Base-by-base conservation (phyloP, 2,888 invertebrate genomes). In the Tetramorium bicarinatum region DNA sequence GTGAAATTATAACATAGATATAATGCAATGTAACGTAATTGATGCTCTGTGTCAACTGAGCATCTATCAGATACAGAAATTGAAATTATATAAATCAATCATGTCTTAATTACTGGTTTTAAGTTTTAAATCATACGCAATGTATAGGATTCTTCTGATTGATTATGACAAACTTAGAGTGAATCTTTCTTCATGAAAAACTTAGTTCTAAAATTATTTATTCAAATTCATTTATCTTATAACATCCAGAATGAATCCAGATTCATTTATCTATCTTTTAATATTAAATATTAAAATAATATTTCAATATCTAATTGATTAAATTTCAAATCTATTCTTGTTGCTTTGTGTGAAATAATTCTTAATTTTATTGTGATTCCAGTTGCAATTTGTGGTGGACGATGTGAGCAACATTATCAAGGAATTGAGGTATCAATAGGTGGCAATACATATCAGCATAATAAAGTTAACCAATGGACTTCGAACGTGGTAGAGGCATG, bases 381-480 rank as follows among this genome's bases (percentile, higher is more conserved):
- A 99, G 97, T 98, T 98, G 93, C 98, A 98, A 95, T 99, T 99
- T 96, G 97, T 99, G 92, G 99, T 99, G 67, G 99, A 99, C 95
- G 99, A 99, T 96, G 99, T 99, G 88, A 99, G 99, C 95, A 98
- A 98, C 96, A 99, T 99, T 92, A 99, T 99, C 82, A 99, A 99
- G 96, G 99, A 99, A 98, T 99, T 91, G 99, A 99, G 95, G 97
- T 97, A 91, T 98, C 98, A 21, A 99, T 99, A 92, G 99, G 99
- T 77, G 98, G 99, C 75, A 99, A 99, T 94, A 97, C 98, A 29
- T 99, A 99, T 95, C 98, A 98, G 94, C 99, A 99, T 95, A 98
- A 97, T 91, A 99, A 99, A 96, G 99, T 99, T 8, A 99, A 98
- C 95, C 98, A 98, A 94, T 99, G 99, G 99, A 99, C 99, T 67